phyloP scores from a whole-genome alignment of 30 jellyfish, hydroid and myxozoan species.

The Phacellophora camtschatica region DNA sequence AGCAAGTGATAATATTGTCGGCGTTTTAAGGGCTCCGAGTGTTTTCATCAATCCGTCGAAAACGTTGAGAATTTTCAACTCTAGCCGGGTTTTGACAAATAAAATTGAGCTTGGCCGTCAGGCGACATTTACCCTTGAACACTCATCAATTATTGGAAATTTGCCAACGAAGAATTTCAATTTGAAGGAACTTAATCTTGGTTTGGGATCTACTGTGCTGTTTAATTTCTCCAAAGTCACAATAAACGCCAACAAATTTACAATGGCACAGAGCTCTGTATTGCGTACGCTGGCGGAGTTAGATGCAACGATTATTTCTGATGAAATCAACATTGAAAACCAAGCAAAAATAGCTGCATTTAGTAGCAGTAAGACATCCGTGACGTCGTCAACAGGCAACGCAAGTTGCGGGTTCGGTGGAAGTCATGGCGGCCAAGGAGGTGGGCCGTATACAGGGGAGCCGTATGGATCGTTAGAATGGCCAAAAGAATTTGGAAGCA shows the following conservation, averaged over 20 bases:
- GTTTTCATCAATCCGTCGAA: neutral
- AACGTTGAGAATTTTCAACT: neutral
- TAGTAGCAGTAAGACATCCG: constrained; percentile 18
- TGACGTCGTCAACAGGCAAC: constrained; percentile 35
- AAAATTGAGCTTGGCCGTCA: constrained; percentile 10
- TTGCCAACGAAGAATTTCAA: neutral
- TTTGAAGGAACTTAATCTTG: constrained; percentile 1
- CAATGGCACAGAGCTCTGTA: constrained; percentile 46
- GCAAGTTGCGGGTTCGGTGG: constrained; percentile 57
- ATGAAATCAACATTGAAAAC: constrained; percentile 20
- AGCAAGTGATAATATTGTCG: neutral
- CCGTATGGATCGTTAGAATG: constrained; percentile 41
- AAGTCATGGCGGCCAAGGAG: constrained; percentile 77
- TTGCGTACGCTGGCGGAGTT: neutral
- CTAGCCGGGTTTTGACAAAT: neutral
- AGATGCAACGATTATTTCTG: constrained; percentile 17
- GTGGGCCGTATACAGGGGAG: constrained; percentile 14
- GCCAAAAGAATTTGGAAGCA: constrained; percentile 62
- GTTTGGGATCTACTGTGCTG: neutral
- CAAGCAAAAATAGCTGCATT: constrained; percentile 17
- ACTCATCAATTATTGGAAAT: constrained; percentile 9
- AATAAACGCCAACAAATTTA: neutral
- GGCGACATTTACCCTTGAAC: neutral
- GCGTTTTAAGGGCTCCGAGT: constrained; percentile 6
- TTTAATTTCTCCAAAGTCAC: neutral